Evolutionary conservation across 2,797 vertebrate genomes (phyloP), one percentile per base, ranked within the genome.

Genomic region (Ficedula albicollis): DNA sequence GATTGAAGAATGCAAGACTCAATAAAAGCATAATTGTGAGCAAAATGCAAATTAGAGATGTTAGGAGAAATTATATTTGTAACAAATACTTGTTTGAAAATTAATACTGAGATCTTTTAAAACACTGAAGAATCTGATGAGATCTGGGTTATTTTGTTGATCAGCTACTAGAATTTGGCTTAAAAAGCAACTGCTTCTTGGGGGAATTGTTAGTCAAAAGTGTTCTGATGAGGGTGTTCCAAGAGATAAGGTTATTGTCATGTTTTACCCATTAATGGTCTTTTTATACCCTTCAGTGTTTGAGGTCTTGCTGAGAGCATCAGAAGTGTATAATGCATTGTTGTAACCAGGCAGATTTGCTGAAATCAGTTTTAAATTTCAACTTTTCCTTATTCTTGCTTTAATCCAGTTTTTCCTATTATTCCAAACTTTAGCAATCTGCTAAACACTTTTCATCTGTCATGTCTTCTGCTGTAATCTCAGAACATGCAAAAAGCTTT

Each of bases 1-100:
- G 94, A 92, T 29, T 93, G 84, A 96, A 94, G 81, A 63, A 56
- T 68, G 68, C 34, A 68, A 84, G 81, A 83, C 36, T 93, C 66
- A 46, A 62, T 91, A 90, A 91, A 89, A 63, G 81, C 43, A 34
- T 89, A 95, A 90, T 91, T 90, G 72, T 89, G 89, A 94, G 49
- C 80, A 44, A 95, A 94, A 96, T 91, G 83, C 74, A 91, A 93
- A 92, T 95, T 32, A 79, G 54, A 76, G 66, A 41, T 78, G 38
- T 30, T 86, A 68, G 19, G 56, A 92, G 64, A 87, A 88, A 84
- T 48, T 0, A 0, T 56, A 38, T 69, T 89, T 95, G 38, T 30
- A 41, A 63, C 30, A 95, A 92, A 94, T 64, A 44, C 10, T 51
- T 70, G 22, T 49, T 92, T 91, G 79, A 52, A 36, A 78, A 8